Percentiles rank a stretch among this genome's conserved stretches.
Conservation (phyloP, 1,140 invertebrate species). For the Euura saliciscinereae region DNA sequence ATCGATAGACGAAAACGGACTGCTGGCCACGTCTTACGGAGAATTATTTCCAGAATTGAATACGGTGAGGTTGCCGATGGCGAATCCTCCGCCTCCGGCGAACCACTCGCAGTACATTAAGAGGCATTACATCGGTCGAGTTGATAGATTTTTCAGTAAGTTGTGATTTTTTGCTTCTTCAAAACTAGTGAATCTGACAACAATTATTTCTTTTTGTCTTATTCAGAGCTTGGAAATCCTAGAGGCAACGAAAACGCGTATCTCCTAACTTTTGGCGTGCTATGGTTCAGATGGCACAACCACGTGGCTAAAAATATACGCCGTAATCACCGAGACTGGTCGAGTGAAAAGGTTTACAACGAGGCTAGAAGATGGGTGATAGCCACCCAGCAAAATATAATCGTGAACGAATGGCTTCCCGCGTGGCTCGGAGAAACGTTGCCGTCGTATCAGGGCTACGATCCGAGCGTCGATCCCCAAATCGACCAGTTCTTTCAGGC, state of each 20-base stretch:
- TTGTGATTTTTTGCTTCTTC: conserved; percentile 19
- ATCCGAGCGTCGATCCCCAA: conserved; percentile 68
- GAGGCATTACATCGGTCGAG: conserved; percentile 52
- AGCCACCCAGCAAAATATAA: conserved; percentile 62
- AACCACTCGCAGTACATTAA: conserved; percentile 53
- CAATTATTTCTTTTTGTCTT: conserved; percentile 1
- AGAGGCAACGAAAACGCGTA: conserved; percentile 68
- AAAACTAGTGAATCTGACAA: too few species aligned
- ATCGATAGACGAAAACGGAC: conserved; percentile 51
- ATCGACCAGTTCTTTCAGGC: conserved; percentile 74
- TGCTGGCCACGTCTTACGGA: conserved; percentile 50
- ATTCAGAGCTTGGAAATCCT: conserved; percentile 66
- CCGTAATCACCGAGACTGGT: conserved; percentile 49
- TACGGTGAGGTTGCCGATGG: conserved; percentile 60
- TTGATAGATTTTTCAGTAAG: conserved; percentile 66
- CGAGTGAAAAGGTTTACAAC: conserved; percentile 64
- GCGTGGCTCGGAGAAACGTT: conserved; percentile 49
- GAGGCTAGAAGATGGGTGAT: conserved; percentile 68
- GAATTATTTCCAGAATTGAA: conserved; percentile 63
- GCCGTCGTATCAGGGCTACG: conserved; percentile 56
- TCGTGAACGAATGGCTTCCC: conserved; percentile 63
- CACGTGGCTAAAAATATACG: conserved; percentile 56
- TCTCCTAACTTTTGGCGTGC: conserved; percentile 61
- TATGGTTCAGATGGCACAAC: conserved; percentile 73
- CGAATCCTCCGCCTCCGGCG: conserved; percentile 66